Conservation (phyloP, 2,888 invertebrate genomes). For the Helobdella robusta region DNA sequence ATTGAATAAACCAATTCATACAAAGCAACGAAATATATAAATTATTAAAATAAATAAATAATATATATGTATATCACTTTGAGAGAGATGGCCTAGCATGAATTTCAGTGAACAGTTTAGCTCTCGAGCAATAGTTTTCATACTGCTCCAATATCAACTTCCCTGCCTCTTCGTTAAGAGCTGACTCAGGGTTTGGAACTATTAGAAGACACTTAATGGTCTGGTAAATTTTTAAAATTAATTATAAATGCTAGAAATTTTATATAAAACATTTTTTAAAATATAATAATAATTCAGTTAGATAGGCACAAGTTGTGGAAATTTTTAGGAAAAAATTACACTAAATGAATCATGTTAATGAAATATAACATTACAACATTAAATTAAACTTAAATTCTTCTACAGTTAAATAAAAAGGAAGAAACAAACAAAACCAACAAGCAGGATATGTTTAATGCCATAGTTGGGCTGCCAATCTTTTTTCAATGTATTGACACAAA, state of each 20-base stretch:
- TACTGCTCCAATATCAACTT: constrained; percentile 83
- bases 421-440: constrained; percentile 55
- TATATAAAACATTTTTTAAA: not conserved
- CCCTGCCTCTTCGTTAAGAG: constrained; percentile 91
- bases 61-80: constrained; percentile 18
- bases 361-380: not conserved
- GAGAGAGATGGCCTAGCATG: constrained; percentile 57
- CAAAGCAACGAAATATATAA: no score
- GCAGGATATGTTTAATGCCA: constrained; percentile 83
- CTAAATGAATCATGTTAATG: no score
- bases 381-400: not conserved
- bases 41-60: not conserved
- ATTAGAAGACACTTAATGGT: constrained; percentile 89
- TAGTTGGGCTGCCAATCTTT: constrained; percentile 93
- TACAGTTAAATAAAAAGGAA: not conserved
- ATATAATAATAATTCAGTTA: no score
- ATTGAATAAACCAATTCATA: no score
- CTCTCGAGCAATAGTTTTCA: constrained; percentile 78
- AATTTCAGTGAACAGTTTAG: constrained; percentile 82
- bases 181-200: constrained; percentile 92
- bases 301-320: no score
- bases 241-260: not conserved
- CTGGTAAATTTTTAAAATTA: no score
- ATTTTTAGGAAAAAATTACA: no score
- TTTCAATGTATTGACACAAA: constrained; percentile 89